Base-by-base conservation (phyloP, 2,888 invertebrate species). In the Drosophila atripex region DNA sequence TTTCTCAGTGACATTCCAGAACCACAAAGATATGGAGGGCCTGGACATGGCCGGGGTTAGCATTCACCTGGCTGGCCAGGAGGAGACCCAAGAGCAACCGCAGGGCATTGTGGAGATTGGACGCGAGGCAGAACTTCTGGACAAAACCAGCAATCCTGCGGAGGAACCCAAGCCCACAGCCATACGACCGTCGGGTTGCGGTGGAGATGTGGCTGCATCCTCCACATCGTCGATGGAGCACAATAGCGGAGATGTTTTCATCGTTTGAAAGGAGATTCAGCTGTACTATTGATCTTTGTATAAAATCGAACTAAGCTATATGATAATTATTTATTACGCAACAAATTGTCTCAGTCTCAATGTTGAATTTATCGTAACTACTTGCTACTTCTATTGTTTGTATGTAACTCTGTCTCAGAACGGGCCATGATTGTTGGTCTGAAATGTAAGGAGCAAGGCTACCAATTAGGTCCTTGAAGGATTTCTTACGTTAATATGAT, bases 41-140 rank as follows among this genome's bases (percentile, higher is more conserved):
- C 65, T 86, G 3, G 89, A 89, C 59, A 65, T 79, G 25, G 79
- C 78, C 7, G 78, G 76, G 11, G 89, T 90, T 2, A 90, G 80
- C 61, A 89, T 90, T 64, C 88, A 88, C 39, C 74, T 88, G 57
- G 80, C 76, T 11, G 80, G 68, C 14, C 82, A 69, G 16, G 56
- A 77, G 32, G 89, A 89, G 25, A 69, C 68, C 6, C 47, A 39
- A 16, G 60, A 61, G 21, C 74, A 75, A 30, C 72, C 54, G 18
- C 79, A 89, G 35, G 91, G 91, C 43, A 91, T 91, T 63, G 89
- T 91, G 11, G 91, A 91, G 65, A 91, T 91, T 35, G 91, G 89
- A 12, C 86, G 88, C 56, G 91, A 91, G 66, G 91, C 91, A 30
- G 91, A 91, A 74, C 49, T 90, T 12, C 73, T 91, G 8, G 82